Conservation (phyloP, 2,113 vertebrate species). For the Lepisosteus oculatus region DNA sequence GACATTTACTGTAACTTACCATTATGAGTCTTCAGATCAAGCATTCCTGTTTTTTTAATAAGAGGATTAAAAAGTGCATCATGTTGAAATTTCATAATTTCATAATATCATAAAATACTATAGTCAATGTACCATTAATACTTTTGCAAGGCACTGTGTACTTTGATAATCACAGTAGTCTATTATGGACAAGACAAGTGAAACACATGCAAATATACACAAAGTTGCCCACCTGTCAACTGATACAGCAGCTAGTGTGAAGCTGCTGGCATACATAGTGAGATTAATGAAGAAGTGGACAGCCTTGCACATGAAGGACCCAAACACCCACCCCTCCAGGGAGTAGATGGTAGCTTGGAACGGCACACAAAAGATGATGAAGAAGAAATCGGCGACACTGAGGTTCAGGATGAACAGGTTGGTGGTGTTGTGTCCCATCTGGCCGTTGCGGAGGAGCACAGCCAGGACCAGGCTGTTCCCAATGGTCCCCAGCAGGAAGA, state of each 20-base stretch:
- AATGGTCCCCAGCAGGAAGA: conserved; percentile 78
- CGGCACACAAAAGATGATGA: conserved; percentile 85
- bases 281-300: conserved; percentile 89
- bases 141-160: no score
- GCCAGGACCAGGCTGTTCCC: conserved; percentile 82
- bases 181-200: no score
- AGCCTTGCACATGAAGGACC: conserved; percentile 83
- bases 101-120: no score
- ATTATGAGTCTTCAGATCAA: no score
- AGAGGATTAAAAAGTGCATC: not conserved
- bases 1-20: no score
- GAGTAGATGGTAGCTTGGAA: conserved; percentile 89
- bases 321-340: conserved; percentile 82
- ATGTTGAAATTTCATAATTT: not conserved
- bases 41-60: no score
- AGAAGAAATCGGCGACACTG: conserved; percentile 84
- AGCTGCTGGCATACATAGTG: conserved; percentile 88
- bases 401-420: conserved; percentile 86
- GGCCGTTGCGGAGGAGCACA: conserved; percentile 74
- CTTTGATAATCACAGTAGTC: no score
- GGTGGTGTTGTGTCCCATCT: conserved; percentile 79
- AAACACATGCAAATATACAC: no score
- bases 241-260: conserved; percentile 79
- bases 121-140: no score
- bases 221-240: conserved; percentile 71